Percentiles rank a stretch among this genome's conserved stretches.
Conservation (phyloP, 1,140 invertebrate species). For the Odontomachus brunneus region DNA sequence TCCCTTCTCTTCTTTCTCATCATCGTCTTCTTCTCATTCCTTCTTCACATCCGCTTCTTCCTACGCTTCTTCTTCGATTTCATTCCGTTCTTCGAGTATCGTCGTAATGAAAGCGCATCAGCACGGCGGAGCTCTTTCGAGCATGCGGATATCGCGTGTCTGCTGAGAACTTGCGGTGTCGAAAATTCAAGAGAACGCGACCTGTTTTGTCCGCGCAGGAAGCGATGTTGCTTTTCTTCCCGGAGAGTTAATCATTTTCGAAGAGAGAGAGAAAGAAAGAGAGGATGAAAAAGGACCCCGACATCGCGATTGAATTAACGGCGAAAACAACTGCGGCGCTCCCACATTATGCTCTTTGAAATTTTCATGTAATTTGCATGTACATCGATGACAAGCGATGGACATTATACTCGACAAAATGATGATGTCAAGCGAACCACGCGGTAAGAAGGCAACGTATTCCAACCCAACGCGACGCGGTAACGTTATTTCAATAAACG, state of each 20-base stretch:
- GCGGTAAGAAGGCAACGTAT: constrained; percentile 27
- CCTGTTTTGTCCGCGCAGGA: constrained; percentile 5
- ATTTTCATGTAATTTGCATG: neutral
- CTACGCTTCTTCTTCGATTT: constrained; percentile 44
- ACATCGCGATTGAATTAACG: too few relatives aligned
- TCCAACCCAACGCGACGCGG: neutral
- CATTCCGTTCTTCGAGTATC: constrained; percentile 28
- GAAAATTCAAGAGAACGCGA: constrained; percentile 45
- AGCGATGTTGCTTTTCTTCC: constrained; percentile 43
- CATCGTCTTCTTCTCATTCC: constrained; percentile 27
- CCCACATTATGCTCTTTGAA: too few relatives aligned
- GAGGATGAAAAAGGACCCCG: neutral
- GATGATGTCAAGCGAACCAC: neutral
- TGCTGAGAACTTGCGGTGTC: constrained; percentile 13
- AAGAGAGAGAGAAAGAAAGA: neutral
- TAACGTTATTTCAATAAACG: constrained; percentile 36
- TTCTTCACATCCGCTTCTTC: neutral
- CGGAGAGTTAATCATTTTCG: constrained; percentile 36
- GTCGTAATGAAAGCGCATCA: constrained; percentile 51
- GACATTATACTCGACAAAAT: constrained; percentile 7
- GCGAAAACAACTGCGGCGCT: too few relatives aligned
- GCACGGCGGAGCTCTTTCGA: constrained; percentile 9
- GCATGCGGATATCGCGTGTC: constrained; percentile 43
- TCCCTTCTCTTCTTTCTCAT: constrained; percentile 19
- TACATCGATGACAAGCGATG: neutral